Conservation (phyloP, 1,140 invertebrate species). For the Acyrthosiphon pisum region DNA sequence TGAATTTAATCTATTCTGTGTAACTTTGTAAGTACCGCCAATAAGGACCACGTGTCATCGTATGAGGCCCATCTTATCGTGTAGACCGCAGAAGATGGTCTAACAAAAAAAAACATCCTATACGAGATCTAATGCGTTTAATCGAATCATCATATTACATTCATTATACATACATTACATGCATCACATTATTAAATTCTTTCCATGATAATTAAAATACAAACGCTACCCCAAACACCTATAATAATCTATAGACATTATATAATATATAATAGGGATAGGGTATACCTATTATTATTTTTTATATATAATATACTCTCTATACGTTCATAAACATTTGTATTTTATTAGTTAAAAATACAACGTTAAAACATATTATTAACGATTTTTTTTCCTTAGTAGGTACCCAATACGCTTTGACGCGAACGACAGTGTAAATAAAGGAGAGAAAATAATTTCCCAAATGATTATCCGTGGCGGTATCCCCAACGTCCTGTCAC, state of each 20-base stretch:
- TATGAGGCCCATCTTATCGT: too few relatives aligned
- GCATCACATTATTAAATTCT: neutral
- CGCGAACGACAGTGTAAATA: neutral
- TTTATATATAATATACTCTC: too few relatives aligned
- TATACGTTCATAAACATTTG: neutral
- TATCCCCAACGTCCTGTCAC: neutral
- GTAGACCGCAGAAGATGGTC: neutral
- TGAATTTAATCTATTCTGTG: too few relatives aligned
- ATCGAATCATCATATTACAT: neutral
- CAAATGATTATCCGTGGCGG: neutral
- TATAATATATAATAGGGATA: neutral
- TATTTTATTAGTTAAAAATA: neutral
- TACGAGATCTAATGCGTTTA: neutral
- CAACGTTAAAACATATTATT: neutral
- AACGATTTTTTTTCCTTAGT: neutral
- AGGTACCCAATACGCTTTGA: neutral
- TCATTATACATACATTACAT: too few relatives aligned
- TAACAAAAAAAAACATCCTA: neutral
- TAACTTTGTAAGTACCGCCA: too few relatives aligned
- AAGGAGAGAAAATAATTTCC: neutral
- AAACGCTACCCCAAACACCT: neutral
- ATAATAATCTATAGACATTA: neutral
- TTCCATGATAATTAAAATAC: neutral
- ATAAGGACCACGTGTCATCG: too few relatives aligned
- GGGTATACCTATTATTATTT: too few relatives aligned